Percentiles rank a stretch among this genome's conserved stretches.
Evolutionary conservation across 2,888 invertebrate species (phyloP).

Genomic region (Torymus auratus): DNA sequence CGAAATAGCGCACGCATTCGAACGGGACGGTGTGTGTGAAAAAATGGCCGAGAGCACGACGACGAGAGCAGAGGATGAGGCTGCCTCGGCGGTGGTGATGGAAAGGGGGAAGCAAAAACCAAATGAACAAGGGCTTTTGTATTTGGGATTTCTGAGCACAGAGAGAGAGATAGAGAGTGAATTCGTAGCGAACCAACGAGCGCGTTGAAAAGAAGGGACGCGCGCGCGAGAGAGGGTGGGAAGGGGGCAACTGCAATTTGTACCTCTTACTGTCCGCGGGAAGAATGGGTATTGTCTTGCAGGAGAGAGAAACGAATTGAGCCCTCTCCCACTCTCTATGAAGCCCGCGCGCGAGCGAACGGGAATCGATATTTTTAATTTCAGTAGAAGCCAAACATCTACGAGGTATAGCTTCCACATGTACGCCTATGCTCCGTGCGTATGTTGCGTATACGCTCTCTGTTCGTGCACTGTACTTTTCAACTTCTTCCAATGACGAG

Average conservation of each 20-base stretch:
- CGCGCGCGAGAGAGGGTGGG: constrained; percentile 39
- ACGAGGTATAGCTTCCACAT: constrained; percentile 26
- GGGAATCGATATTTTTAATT: constrained; percentile 77
- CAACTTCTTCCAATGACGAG: no score
- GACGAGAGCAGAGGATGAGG: neutral
- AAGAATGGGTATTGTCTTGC: constrained; percentile 76
- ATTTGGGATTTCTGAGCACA: constrained; percentile 71
- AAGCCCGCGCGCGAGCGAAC: constrained; percentile 72
- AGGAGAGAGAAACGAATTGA: constrained; percentile 75
- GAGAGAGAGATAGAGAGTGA: constrained; percentile 37
- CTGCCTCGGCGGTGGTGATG: no score
- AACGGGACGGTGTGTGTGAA: constrained; percentile 2
- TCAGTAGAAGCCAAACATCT: constrained; percentile 76
- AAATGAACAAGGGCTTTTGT: constrained; percentile 77
- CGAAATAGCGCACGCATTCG: no score
- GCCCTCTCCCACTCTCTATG: constrained; percentile 66
- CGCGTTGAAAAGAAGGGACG: constrained; percentile 37
- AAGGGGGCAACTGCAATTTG: constrained; percentile 75
- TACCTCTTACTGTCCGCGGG: constrained; percentile 76
- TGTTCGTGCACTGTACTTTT: no score
- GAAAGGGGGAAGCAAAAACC: constrained; percentile 66
- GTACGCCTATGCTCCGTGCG: neutral
- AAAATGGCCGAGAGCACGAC: constrained; percentile 50
- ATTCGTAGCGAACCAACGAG: constrained; percentile 56
- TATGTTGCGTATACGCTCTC: neutral